Base-by-base conservation (phyloP, 1,140 invertebrate genomes). In the Xylocopa sonorina region DNA sequence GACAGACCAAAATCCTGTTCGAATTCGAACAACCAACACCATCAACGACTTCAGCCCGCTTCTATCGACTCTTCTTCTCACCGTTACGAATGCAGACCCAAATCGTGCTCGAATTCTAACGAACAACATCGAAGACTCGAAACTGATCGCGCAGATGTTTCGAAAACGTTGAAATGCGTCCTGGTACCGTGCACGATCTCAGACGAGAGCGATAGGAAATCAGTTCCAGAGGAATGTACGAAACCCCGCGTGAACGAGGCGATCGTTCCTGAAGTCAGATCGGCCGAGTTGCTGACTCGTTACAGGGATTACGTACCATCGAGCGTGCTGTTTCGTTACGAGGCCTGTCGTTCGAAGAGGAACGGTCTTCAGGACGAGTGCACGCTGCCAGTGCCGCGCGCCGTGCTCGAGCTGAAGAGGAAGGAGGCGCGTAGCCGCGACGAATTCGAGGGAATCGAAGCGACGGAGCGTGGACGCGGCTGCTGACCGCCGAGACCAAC, bases 281-380 rank as follows among this genome's bases (percentile, higher is more conserved):
- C 74, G 3, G 38, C 51, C 9, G 83, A 86, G 10, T 29, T 79
- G 58, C 0, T 79, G 3, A 55, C 69, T 18, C 29, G 71, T 9
- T 87, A 83, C 29, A 66, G 64, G 16, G 64, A 80, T 6, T 71
- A 80, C 0, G n/a, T 89, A 34, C 43, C 88, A 0, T 46, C 67
- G 21, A 57, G 29, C 18, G 55, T 72, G n/a, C 3, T 89, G 24
- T 32, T 72, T 3, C 87, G 57, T n/a, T 89, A 84, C 41, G 71
- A 80, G 27, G 34, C 64, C 0, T 88, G 84, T 68, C 68, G 82
- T 0, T 57, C 50, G 3, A 89, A 85, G 68, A 87, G 82, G 50
- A 85, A 89, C 32, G 89, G 87, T 10, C 82, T 89, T 34, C 88
- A 89, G 57, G 88, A 89, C 24, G 73, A 85, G 29, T 88, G 85